Evolutionary conservation across 2,797 vertebrate species (phyloP).

Genomic region (Petrocephalus schoutedeni): DNA sequence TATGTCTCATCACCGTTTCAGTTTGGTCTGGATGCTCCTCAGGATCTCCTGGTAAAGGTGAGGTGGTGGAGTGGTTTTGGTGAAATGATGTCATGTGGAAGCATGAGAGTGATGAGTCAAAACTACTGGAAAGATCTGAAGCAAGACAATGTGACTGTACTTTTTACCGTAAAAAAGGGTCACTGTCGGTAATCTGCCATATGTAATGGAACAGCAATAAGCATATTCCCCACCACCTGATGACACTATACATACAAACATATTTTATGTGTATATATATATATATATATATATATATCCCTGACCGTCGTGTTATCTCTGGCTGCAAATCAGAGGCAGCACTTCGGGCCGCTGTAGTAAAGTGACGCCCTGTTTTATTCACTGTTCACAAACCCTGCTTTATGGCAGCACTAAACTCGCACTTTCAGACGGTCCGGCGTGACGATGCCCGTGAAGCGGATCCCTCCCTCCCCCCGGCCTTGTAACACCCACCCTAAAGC

Average conservation of each 20-base stretch:
- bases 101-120: background rate
- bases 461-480: constrained; percentile 88
- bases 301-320: constrained; percentile 35
- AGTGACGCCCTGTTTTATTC: constrained; percentile 55
- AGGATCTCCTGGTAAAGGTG: background rate
- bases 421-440: constrained; percentile 90
- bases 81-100: background rate
- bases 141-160: background rate
- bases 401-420: constrained; percentile 86
- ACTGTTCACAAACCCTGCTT: constrained; percentile 69
- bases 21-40: background rate
- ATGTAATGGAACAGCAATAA: background rate
- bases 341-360: background rate
- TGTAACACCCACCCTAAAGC: constrained; percentile 91
- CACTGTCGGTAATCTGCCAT: background rate
- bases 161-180: background rate
- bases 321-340: background rate
- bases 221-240: background rate
- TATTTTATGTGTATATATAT: background rate
- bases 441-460: constrained; percentile 95
- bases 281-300: background rate
- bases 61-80: background rate
- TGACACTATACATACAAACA: background rate
- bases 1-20: background rate
- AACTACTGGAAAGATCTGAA: background rate